Percentiles rank a stretch among this genome's conserved stretches.
Evolutionary conservation across 2,888 invertebrate genomes (phyloP).

Genomic region (Xestobium rufovillosum): DNA sequence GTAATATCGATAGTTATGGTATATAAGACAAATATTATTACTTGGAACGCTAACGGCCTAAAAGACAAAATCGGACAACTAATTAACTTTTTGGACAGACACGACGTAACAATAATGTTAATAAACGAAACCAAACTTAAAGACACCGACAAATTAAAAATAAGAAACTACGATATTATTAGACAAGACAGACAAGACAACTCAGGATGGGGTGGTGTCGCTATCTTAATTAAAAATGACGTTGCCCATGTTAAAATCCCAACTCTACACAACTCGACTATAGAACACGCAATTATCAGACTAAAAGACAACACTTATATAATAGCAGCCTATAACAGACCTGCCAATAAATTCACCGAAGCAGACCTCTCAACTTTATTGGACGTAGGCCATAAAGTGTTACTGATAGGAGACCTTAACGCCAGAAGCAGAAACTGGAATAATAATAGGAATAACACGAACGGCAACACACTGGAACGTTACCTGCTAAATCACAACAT

Average conservation of each 20-base stretch:
- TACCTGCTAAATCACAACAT: neutral
- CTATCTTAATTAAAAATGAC: conserved; percentile 9
- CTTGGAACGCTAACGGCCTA: conserved; percentile 11
- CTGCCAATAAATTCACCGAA: too few species aligned
- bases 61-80: neutral
- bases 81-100: conserved; percentile 6
- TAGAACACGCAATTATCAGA: conserved; percentile 5
- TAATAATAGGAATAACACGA: conserved; percentile 5
- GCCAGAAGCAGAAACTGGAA: conserved; percentile 7
- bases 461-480: conserved; percentile 5
- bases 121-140: conserved; percentile 10
- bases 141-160: conserved; percentile 4
- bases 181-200: conserved; percentile 10
- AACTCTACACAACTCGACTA: neutral
- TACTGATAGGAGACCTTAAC: conserved; percentile 7
- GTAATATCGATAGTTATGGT: too few species aligned
- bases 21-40: too few species aligned
- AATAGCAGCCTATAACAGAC: too few species aligned
- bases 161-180: conserved; percentile 6
- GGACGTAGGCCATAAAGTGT: neutral
- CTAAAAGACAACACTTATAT: neutral
- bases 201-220: conserved; percentile 7
- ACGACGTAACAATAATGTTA: conserved; percentile 9
- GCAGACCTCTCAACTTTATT: too few species aligned
- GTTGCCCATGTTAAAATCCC: too few species aligned